Evolutionary conservation across 2,113 vertebrate species (phyloP).

Genomic region (Oenanthe oenanthe): DNA sequence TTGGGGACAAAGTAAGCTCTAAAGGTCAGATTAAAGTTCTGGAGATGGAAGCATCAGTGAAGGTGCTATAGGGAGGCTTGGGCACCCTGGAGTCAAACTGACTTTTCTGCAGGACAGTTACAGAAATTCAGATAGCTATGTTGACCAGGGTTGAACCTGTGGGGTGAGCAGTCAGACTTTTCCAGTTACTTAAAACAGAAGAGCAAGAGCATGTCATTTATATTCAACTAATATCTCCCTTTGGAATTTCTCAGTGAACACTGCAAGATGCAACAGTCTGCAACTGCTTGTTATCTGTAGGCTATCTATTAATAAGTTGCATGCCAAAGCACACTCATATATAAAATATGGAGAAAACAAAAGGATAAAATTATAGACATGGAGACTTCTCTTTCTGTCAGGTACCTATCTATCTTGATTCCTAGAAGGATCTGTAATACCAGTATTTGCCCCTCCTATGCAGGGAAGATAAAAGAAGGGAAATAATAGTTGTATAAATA

Average conservation of each 20-base stretch:
- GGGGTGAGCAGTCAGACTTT: not conserved
- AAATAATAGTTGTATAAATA: not conserved
- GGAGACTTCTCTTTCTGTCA: not conserved
- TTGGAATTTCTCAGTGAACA: not conserved
- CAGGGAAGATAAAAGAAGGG: not conserved
- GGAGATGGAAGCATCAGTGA: accelerated
- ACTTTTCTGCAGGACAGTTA: not conserved
- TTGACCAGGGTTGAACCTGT: not conserved
- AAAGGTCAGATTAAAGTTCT: not conserved
- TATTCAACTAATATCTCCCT: not conserved
- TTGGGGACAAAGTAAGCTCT: not conserved
- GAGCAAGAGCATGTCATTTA: not conserved
- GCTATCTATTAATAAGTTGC: not conserved
- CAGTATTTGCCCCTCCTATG: not conserved
- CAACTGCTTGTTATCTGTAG: not conserved
- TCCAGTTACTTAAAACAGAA: not conserved
- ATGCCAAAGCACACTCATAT: not conserved
- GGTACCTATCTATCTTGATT: not conserved
- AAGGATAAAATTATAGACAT: not conserved
- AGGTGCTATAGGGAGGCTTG: not conserved
- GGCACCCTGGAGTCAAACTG: not conserved
- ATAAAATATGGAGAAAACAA: not conserved
- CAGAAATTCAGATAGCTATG: not conserved
- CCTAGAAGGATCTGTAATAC: not conserved
- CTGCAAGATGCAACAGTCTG: not conserved